These are phyloP conservation scores for Spatulosminthurus flaviceps DNA, from an alignment of 2,888 invertebrate species.

Conservation along the genomic window DNA sequence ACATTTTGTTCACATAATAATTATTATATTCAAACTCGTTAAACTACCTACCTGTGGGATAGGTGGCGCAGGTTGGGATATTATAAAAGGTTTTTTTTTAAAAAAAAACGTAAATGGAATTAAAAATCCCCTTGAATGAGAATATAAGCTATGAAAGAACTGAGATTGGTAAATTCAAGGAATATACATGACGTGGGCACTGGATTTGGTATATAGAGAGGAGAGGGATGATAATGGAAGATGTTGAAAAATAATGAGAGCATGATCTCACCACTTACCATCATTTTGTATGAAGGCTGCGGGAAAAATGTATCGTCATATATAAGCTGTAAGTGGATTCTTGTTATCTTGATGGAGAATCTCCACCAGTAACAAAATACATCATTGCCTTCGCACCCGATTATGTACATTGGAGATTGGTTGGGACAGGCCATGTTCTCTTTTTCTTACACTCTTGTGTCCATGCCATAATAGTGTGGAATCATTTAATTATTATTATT, in stretches of 20 bases:
- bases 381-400: constrained; percentile 6
- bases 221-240: neutral
- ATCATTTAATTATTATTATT: neutral
- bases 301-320: constrained; percentile 35
- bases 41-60: too few relatives aligned
- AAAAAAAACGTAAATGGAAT: too few relatives aligned
- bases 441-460: neutral
- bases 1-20: too few relatives aligned
- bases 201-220: neutral
- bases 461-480: neutral
- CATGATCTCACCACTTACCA: neutral
- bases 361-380: constrained; percentile 32
- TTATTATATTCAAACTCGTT: too few relatives aligned
- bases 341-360: constrained; percentile 43
- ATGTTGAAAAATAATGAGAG: neutral
- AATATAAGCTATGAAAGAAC: too few relatives aligned
- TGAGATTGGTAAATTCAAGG: too few relatives aligned
- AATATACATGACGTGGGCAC: too few relatives aligned
- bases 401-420: neutral
- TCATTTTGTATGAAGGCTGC: neutral
- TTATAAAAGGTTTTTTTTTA: too few relatives aligned
- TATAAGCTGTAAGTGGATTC: constrained; percentile 38
- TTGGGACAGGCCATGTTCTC: neutral
- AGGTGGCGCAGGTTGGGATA: too few relatives aligned
- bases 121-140: too few relatives aligned